Evolutionary conservation across 2,113 vertebrate genomes (phyloP).

Genomic region (Chaenogobius annularis): DNA sequence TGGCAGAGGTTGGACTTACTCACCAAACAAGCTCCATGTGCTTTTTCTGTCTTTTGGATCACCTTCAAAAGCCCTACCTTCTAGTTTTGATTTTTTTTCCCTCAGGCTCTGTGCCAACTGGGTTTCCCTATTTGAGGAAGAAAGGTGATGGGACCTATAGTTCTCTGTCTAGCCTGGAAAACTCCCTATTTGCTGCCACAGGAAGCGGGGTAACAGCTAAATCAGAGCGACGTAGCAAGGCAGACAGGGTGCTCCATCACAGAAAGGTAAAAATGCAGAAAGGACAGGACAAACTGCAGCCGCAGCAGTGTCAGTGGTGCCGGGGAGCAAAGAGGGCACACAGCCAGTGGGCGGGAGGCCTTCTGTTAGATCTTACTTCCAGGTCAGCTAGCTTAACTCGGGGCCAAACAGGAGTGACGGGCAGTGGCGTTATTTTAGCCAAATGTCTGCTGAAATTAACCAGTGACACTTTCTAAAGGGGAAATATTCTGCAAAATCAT

Average conservation of each 20-base stretch:
- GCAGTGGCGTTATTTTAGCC: conserved; percentile 22
- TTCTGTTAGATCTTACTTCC: conserved; percentile 76
- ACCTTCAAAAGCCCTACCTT: conserved; percentile 44
- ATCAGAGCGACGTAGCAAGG: conserved; percentile 25
- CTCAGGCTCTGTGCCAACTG: conserved; percentile 58
- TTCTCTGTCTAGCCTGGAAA: conserved; percentile 52
- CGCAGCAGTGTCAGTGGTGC: neutral
- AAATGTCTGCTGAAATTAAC: conserved; percentile 14
- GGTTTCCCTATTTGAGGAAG: conserved; percentile 53
- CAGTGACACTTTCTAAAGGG: neutral
- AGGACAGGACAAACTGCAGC: conserved; percentile 16
- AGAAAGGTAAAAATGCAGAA: conserved; percentile 12
- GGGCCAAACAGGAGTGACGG: conserved; percentile 24
- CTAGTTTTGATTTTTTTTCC: conserved; percentile 15
- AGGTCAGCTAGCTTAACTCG: conserved; percentile 69
- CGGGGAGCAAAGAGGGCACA: conserved; percentile 44
- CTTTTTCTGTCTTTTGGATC: conserved; percentile 38
- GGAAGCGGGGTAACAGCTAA: conserved; percentile 19
- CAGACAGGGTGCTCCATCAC: conserved; percentile 16
- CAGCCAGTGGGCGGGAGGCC: conserved; percentile 65
- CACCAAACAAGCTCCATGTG: conserved; percentile 12
- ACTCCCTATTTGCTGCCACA: conserved; percentile 36
- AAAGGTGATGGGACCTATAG: conserved; percentile 40
- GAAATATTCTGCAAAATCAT: too few relatives aligned
- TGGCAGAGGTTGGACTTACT: conserved; percentile 18